phyloP scores from a whole-genome alignment of 2,797 vertebrate species.

The Pseudochirops cupreus region DNA sequence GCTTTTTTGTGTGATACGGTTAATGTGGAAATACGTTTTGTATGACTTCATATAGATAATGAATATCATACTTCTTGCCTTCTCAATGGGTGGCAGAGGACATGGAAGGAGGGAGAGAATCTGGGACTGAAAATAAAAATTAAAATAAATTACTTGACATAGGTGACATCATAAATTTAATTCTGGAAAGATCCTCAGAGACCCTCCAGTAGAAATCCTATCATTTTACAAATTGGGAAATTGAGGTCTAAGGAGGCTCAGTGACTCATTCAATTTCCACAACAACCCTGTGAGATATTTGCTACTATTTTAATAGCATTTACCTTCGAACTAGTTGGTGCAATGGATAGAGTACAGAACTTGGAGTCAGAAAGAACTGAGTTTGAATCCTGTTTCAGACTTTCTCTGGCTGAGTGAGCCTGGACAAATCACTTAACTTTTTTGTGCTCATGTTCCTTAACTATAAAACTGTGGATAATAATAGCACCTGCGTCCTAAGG shows the following conservation, averaged over 20 bases:
- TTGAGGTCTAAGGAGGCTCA: neutral
- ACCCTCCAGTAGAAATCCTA: neutral
- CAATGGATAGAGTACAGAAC: neutral
- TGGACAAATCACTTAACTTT: neutral
- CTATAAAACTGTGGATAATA: neutral
- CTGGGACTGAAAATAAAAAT: neutral
- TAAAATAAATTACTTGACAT: neutral
- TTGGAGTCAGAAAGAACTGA: neutral
- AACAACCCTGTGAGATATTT: neutral
- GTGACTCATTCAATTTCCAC: neutral
- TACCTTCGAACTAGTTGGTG: neutral
- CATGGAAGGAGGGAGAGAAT: neutral
- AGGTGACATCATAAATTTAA: too few species aligned
- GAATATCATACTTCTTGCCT: neutral
- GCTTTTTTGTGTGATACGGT: neutral
- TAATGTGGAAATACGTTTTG: neutral
- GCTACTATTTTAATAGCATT: neutral
- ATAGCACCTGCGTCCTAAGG: neutral
- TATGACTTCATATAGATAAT: neutral
- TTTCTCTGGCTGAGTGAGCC: neutral
- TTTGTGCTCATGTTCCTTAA: neutral
- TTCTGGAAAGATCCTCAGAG: neutral
- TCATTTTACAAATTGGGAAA: neutral
- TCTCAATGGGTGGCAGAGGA: neutral
- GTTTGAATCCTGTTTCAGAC: neutral